Conservation (phyloP, 2,888 invertebrate genomes). For the Conchocele bisecta region DNA sequence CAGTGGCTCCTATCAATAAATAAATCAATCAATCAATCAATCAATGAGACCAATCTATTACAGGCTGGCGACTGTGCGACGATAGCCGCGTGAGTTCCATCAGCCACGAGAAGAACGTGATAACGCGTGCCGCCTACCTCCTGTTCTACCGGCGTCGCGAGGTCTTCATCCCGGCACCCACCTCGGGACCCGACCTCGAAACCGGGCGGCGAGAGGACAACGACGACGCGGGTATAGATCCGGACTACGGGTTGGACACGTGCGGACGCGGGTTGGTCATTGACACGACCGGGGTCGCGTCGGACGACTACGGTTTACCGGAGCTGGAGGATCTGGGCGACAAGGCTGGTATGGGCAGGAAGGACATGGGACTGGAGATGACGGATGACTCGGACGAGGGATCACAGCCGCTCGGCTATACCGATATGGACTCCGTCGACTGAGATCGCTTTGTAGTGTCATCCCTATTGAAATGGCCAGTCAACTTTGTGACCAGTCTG, state of each 20-base stretch:
- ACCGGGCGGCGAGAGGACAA: conserved; percentile 11
- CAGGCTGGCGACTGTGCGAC: conserved; percentile 78
- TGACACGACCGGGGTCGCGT: not conserved
- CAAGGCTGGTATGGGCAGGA: conserved; percentile 3
- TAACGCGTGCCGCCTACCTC: conserved; percentile 84
- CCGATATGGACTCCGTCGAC: conserved; percentile 78
- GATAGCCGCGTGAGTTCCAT: conserved; percentile 73
- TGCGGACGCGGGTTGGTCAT: not conserved
- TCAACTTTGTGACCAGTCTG: too few species aligned
- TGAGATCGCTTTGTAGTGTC: too few species aligned
- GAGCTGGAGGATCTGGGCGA: conserved; percentile 23
- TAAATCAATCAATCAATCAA: too few species aligned
- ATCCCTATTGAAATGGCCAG: too few species aligned
- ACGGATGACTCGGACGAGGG: conserved; percentile 29
- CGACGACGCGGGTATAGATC: conserved; percentile 2
- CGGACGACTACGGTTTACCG: conserved; percentile 18
- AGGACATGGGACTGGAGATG: conserved; percentile 20
- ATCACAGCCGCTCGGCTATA: conserved; percentile 69
- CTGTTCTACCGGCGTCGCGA: conserved; percentile 82
- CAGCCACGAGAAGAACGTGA: conserved; percentile 72
- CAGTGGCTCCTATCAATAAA: too few species aligned
- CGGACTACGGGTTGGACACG: conserved; percentile 1
- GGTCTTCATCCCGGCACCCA: conserved; percentile 48
- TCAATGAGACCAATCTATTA: too few species aligned
- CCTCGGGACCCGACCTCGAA: conserved; percentile 1